Evolutionary conservation across 2,797 vertebrate species (phyloP), one percentile per base, ranked within the genome.

Genomic region (Chaetodon trifasciatus): DNA sequence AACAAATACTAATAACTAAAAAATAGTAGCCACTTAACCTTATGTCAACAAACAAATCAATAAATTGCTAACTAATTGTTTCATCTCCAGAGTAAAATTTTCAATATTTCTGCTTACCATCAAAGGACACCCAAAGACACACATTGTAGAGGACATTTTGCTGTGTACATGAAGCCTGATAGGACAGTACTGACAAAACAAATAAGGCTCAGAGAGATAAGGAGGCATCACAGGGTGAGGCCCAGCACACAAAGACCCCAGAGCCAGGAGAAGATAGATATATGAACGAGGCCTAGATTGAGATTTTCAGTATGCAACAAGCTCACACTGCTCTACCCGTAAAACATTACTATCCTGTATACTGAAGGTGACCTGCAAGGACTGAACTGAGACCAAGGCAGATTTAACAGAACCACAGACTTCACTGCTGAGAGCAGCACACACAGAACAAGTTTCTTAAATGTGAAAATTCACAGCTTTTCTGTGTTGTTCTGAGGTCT

Each of bases 121-220:
- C 19, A 21, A 32, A 32, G 4, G 28, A 32, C 17, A 8, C 19
- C 7, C 28, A 32, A 13, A 23, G 4, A 52, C 4, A 23, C 9
- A 50, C 8, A 55, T 50, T 49, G 8, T n/a, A 7, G 21, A 15
- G 24, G 37, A 42, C 4, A 15, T 70, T 44, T 37, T 68, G 19
- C 47, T 24, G 28, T 50, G 19, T 6, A 65, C 9, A 2, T 40
- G 8, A 32, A 5, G 0, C 0, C 1, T 49, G 17, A 66, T 28
- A 79, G n/a, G 66, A 63, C 21, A 50, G 8, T 53, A 68, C 32
- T 47, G 57, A 80, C 9, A 24, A 70, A 85, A 77, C n/a, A 70
- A 84, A 79, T 49, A 21, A 50, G 49, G 19, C 19, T 58, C 9
- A 9, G 28, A 68, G 35, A 52, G 73, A 86, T 84, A 82, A 85